Evolutionary conservation across 1,140 invertebrate species (phyloP).

Genomic region (Leguminivora glycinivorella): DNA sequence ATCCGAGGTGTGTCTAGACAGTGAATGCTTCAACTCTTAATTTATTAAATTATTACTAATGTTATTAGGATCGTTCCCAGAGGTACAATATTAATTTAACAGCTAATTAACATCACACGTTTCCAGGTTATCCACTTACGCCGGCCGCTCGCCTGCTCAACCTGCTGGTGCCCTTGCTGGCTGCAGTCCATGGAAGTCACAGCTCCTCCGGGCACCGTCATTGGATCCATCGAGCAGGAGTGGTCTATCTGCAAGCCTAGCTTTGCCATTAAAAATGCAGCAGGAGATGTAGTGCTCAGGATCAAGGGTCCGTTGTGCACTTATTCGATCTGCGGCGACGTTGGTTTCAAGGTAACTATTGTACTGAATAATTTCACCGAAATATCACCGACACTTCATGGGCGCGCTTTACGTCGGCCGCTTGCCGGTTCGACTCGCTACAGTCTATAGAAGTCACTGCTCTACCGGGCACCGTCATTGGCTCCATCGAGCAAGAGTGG

Average conservation of each 20-base stretch:
- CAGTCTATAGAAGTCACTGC: slow-evolving; percentile 89
- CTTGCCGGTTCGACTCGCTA: slow-evolving; percentile 88
- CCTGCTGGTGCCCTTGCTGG: slow-evolving; percentile 91
- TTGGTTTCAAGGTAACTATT: slow-evolving; percentile 82
- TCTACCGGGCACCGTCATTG: slow-evolving; percentile 86
- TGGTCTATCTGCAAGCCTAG: slow-evolving; percentile 90
- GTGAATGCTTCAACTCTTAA: too few species aligned
- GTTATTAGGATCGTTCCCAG: too few species aligned
- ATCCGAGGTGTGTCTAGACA: too few species aligned
- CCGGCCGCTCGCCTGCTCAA: slow-evolving; percentile 87
- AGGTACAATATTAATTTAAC: too few species aligned
- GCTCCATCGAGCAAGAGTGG: slow-evolving; percentile 92
- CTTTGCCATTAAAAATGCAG: slow-evolving; percentile 88
- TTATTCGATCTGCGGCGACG: slow-evolving; percentile 89
- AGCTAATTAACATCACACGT: not conserved
- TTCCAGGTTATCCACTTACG: slow-evolving; percentile 84
- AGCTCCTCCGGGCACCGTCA: slow-evolving; percentile 84
- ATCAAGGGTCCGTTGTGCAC: slow-evolving; percentile 93
- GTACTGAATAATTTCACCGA: too few species aligned
- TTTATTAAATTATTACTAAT: too few species aligned
- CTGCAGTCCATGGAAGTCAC: slow-evolving; percentile 90
- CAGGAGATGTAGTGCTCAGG: slow-evolving; percentile 87
- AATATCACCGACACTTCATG: too few species aligned
- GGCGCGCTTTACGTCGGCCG: slow-evolving; percentile 84
- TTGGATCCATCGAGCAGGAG: slow-evolving; percentile 91